Percentiles rank a stretch among this genome's conserved stretches.
Conservation (phyloP, 2,113 vertebrate species). For the Echinops telfairi region DNA sequence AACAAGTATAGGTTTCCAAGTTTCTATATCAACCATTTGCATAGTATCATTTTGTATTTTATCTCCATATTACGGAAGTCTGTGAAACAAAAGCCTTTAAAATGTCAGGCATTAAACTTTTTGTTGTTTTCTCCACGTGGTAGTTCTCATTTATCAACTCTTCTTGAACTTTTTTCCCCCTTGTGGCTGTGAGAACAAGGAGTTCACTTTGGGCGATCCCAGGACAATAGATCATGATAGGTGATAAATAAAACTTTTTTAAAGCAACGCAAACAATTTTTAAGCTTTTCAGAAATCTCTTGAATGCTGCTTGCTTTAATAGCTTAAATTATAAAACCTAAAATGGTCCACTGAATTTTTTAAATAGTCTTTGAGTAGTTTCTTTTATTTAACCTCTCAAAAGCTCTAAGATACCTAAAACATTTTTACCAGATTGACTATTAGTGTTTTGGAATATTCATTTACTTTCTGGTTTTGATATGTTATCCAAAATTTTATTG, state of each 20-base stretch:
- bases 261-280: background rate
- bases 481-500: slow-evolving; percentile 29
- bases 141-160: slow-evolving; percentile 46
- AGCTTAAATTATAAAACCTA: slow-evolving; percentile 45
- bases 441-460: slow-evolving; percentile 46
- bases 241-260: slow-evolving; percentile 21
- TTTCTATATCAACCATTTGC: slow-evolving; percentile 48
- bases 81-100: slow-evolving; percentile 36
- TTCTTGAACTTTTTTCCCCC: background rate
- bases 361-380: background rate
- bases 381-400: background rate
- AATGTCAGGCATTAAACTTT: slow-evolving; percentile 61
- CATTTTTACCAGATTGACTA: slow-evolving; percentile 32
- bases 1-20: slow-evolving; percentile 52
- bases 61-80: slow-evolving; percentile 44
- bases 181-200: slow-evolving; percentile 41
- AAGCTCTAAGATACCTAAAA: slow-evolving; percentile 48
- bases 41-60: slow-evolving; percentile 55
- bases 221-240: slow-evolving; percentile 56
- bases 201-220: slow-evolving; percentile 57
- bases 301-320: slow-evolving; percentile 49
- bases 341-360: slow-evolving; percentile 23
- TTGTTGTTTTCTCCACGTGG: slow-evolving; percentile 39
- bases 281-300: slow-evolving; percentile 51
- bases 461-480: slow-evolving; percentile 1